Percentiles rank a stretch among this genome's conserved stretches.
phyloP scores from a whole-genome alignment of 2,888 invertebrate genomes.

The Cremastobaeus sp. region DNA sequence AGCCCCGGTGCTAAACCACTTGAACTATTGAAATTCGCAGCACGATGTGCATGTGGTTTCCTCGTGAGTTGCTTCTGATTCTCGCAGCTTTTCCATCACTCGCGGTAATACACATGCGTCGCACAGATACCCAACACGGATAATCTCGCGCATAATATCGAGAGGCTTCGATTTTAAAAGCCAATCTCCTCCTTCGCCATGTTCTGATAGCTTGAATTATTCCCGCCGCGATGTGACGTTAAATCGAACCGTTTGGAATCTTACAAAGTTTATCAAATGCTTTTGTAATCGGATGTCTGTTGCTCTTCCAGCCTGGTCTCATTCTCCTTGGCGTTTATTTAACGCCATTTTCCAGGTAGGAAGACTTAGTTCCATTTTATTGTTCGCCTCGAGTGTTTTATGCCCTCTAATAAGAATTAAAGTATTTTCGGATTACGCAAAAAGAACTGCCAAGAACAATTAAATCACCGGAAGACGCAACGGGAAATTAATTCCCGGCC shows the following conservation, averaged over 20 bases:
- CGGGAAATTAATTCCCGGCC: conserved; percentile 19
- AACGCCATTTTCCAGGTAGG: too few relatives aligned
- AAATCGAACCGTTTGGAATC: conserved; percentile 64
- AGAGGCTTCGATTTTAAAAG: conserved; percentile 62
- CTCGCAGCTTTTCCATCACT: conserved; percentile 34
- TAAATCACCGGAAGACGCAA: not conserved
- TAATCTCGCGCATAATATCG: conserved; percentile 63
- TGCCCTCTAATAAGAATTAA: too few relatives aligned
- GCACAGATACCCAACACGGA: conserved; percentile 38
- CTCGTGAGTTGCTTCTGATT: conserved; percentile 38
- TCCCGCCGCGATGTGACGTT: conserved; percentile 64
- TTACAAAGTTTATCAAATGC: conserved; percentile 49
- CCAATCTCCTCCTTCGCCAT: conserved; percentile 50
- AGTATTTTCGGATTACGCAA: too few relatives aligned
- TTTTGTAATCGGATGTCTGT: conserved; percentile 36
- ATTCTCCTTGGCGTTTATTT: not conserved
- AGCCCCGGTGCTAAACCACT: conserved; percentile 19
- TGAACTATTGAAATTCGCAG: conserved; percentile 43
- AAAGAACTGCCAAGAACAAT: too few relatives aligned
- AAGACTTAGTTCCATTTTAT: too few relatives aligned
- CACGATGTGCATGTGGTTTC: conserved; percentile 45
- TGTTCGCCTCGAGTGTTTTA: not conserved
- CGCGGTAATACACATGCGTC: conserved; percentile 21
- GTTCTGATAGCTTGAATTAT: conserved; percentile 60
- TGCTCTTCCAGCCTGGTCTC: conserved; percentile 1